Percentiles rank a stretch among this genome's conserved stretches.
Evolutionary conservation across 1,140 invertebrate genomes (phyloP).

Genomic region (Papilio xuthus): DNA sequence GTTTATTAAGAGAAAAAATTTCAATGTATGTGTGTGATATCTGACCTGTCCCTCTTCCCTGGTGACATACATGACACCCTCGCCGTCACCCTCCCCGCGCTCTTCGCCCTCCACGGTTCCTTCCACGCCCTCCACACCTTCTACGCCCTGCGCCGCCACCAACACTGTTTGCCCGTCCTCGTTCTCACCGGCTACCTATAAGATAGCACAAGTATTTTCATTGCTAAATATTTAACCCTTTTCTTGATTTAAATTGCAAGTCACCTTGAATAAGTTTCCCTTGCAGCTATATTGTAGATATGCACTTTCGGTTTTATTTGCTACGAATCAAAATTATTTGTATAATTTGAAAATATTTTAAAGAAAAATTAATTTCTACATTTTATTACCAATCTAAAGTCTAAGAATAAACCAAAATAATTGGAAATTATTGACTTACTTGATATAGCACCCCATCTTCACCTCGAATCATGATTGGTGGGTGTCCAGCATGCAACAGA

Average conservation of each 20-base stretch:
- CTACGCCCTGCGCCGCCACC: constrained; percentile 52
- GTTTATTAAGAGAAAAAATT: no score
- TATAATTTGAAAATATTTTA: no score
- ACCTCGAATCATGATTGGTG: constrained; percentile 85
- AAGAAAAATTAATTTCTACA: no score
- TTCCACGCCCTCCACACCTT: constrained; percentile 62
- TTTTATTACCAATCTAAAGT: no score
- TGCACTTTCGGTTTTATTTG: no score
- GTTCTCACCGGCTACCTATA: constrained; percentile 87
- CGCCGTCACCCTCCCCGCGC: constrained; percentile 82
- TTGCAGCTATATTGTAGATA: no score
- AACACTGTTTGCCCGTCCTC: constrained; percentile 87
- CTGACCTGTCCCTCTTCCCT: constrained; percentile 83
- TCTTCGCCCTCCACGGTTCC: constrained; percentile 86
- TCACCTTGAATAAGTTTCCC: no score
- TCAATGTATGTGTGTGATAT: no score
- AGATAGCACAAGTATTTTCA: constrained; percentile 28
- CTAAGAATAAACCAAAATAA: background rate
- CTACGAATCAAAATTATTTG: no score
- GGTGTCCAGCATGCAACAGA: constrained; percentile 69
- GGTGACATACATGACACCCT: constrained; percentile 81
- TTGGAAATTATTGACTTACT: constrained; percentile 52
- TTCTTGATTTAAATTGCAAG: no score
- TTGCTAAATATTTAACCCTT: background rate
- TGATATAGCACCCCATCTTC: constrained; percentile 86